Conservation (phyloP, 2,113 vertebrate genomes). For the Pampusana beccarii region DNA sequence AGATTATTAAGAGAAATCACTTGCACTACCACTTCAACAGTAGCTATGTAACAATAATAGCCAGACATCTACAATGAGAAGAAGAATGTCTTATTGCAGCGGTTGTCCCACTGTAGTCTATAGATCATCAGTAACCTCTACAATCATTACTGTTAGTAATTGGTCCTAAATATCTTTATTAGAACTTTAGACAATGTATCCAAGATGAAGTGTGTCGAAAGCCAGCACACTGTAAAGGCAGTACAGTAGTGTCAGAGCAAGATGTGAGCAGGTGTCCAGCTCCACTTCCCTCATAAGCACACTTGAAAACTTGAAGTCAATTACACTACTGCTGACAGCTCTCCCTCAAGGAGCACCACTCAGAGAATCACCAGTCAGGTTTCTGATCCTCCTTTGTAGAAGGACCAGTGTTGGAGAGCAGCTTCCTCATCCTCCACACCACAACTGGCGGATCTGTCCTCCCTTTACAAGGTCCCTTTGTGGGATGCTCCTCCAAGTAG, state of each 20-base stretch:
- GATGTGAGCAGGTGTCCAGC: background rate
- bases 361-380: background rate
- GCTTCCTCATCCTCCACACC: background rate
- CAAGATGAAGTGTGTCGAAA: background rate
- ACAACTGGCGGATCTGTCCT: fast-evolving
- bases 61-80: background rate
- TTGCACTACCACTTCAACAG: background rate
- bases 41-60: background rate
- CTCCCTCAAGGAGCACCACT: background rate
- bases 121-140: background rate
- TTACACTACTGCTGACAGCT: background rate
- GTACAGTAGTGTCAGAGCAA: background rate
- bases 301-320: background rate
- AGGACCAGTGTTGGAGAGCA: background rate
- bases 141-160: background rate
- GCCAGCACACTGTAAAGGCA: background rate
- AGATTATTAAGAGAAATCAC: slow-evolving; percentile 53
- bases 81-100: background rate
- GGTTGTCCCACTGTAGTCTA: background rate
- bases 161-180: slow-evolving; percentile 1
- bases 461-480: fast-evolving
- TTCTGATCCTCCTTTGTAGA: background rate
- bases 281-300: background rate
- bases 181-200: background rate
- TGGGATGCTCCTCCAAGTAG: background rate